Base-by-base conservation (phyloP, 2,113 vertebrate species). In the Thunnus maccoyii region DNA sequence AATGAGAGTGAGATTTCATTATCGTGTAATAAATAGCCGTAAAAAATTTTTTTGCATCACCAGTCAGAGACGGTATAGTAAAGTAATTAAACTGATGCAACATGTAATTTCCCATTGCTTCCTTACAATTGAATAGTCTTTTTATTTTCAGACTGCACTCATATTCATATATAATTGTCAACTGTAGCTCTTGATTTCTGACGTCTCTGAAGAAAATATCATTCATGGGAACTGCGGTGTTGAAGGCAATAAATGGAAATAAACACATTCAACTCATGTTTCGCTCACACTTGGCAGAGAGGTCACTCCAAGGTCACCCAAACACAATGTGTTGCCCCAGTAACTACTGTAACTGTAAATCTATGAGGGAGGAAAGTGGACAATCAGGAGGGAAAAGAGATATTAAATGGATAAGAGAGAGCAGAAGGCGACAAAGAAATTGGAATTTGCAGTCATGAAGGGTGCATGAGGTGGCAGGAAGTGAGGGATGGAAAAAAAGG, bases 251-350 rank as follows among this genome's bases (percentile, higher is more conserved):
- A 76, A 57, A 64, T 58, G 50, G 56, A 78, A 69, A 51, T 27
- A 4, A 61, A 72, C 30, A 77, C 47, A 71, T 58, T 61, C 52
- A 72, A 55, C 56, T 72, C 51, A 3, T 58, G 16, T 25, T 67
- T 48, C 32, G 5, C 11, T 55, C 55, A 36, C 41, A 62, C 8
- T 7, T 16, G 27, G 16, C 10, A 65, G 48, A 73, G 52, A 54
- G 85, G 82, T 78, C 66, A 76, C 11, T 0, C 14, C 16, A 67
- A 74, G 66, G 82, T 78, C 44, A 54, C 16, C 0, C 9, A 48
- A 18, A 71, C 18, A n/a, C 50, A 64, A 30, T 54, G 64, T 69
- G 52, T 71, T 63, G 25, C 20, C 20, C 85, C 47, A 61, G 16
- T 30, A 18, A 64, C 54, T 44, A 27, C 2, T 71, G 56, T 55